Conservation (phyloP, 2,888 invertebrate species). For the Spialia ferax region DNA sequence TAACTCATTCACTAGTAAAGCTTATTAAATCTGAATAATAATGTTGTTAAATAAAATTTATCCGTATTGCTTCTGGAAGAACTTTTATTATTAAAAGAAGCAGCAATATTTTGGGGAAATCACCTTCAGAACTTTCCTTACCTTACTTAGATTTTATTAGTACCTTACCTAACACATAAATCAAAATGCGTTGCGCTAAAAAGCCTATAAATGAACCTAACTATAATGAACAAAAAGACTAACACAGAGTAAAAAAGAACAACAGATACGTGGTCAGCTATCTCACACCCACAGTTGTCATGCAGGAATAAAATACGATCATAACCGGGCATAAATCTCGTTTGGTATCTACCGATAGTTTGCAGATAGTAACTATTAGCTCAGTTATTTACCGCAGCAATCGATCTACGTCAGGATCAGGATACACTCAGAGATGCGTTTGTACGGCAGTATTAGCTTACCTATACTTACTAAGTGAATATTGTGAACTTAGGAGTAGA, state of each 20-base stretch:
- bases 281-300: conserved; percentile 59
- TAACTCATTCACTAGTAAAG: too few relatives aligned
- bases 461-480: neutral
- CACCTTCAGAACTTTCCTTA: too few relatives aligned
- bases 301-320: conserved; percentile 59
- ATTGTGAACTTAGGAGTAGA: neutral
- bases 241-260: conserved; percentile 2
- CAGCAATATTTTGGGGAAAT: too few relatives aligned
- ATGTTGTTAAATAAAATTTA: too few relatives aligned
- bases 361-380: conserved; percentile 59
- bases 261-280: conserved; percentile 30
- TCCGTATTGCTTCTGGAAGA: too few relatives aligned
- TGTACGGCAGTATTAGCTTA: neutral
- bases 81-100: too few relatives aligned
- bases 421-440: neutral
- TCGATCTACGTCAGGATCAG: conserved; percentile 21
- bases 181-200: neutral
- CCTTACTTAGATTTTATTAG: neutral
- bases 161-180: neutral
- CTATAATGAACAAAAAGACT: neutral
- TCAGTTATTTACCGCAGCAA: conserved; percentile 52
- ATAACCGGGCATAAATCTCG: conserved; percentile 61
- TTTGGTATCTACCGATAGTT: conserved; percentile 57
- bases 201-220: neutral
- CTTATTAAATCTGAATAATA: too few relatives aligned